phyloP scores from a whole-genome alignment of 2,797 vertebrate species.

The Acomys russatus region DNA sequence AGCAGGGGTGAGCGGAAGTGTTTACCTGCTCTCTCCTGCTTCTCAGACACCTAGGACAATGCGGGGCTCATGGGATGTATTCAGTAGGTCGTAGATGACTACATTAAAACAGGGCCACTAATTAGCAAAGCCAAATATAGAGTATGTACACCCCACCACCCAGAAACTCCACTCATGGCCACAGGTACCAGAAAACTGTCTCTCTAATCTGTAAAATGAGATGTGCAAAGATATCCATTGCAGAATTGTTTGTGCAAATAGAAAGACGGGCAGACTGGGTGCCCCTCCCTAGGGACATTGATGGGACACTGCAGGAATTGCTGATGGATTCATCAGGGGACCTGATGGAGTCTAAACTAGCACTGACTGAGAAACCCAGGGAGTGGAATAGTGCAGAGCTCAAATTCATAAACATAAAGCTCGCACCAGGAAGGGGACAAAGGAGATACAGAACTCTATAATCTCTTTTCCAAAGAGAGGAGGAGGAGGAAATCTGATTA shows the following conservation, averaged over 20 bases:
- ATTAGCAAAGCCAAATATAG: constrained; percentile 29
- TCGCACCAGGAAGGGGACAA: constrained; percentile 11
- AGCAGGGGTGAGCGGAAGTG: not conserved
- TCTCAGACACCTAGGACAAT: constrained; percentile 45
- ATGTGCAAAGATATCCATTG: not conserved
- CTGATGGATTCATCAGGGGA: constrained; percentile 50
- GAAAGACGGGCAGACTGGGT: not conserved
- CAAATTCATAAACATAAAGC: not conserved
- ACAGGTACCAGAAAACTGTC: constrained; percentile 42
- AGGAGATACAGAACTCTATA: not conserved
- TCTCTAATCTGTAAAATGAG: constrained; percentile 30
- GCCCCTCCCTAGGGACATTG: not conserved
- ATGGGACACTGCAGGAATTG: not conserved
- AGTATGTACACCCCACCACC: not conserved
- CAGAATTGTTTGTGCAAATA: constrained; percentile 11
- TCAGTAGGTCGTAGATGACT: constrained; percentile 2
- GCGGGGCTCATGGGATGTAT: not conserved
- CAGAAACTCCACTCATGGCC: constrained; percentile 36
- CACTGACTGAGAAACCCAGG: not conserved
- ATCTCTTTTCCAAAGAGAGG: not conserved
- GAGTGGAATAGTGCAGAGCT: constrained; percentile 25
- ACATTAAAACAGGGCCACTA: not conserved
- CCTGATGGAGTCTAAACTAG: not conserved
- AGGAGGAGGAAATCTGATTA: not conserved
- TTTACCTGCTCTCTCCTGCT: not conserved